Conservation (phyloP, 1,140 invertebrate species). For the Oryzaephilus surinamensis region DNA sequence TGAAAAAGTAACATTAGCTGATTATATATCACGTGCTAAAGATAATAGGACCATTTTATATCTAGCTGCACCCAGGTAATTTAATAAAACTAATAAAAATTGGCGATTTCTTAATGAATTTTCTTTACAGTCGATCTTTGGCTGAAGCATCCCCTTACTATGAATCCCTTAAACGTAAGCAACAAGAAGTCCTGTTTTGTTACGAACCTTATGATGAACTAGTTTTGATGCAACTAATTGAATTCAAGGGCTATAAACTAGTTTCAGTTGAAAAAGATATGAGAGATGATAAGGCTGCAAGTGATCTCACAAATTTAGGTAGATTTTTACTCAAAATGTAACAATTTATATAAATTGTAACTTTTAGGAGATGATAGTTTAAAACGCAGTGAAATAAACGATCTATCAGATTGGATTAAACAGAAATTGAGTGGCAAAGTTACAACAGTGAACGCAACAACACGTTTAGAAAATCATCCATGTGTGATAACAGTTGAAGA, state of each 20-base stretch:
- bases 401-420: constrained; percentile 70
- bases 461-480: constrained; percentile 76
- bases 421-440: constrained; percentile 66
- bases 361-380: constrained; percentile 54
- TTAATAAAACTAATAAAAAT: constrained; percentile 1
- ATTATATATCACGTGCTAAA: constrained; percentile 65
- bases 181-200: constrained; percentile 89
- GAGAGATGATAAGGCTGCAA: constrained; percentile 54
- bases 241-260: constrained; percentile 70
- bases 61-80: constrained; percentile 80
- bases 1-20: constrained; percentile 66
- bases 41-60: constrained; percentile 83
- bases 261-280: constrained; percentile 93
- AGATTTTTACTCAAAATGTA: constrained; percentile 7
- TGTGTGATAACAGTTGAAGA: constrained; percentile 91
- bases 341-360: constrained; percentile 11
- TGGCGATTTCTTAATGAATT: background rate
- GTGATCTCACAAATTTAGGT: constrained; percentile 43
- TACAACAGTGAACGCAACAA: constrained; percentile 69
- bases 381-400: constrained; percentile 59
- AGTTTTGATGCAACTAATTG: constrained; percentile 78
- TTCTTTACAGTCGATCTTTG: constrained; percentile 62
- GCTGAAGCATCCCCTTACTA: constrained; percentile 92
- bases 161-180: constrained; percentile 77
- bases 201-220: constrained; percentile 95